Conservation (phyloP, 2,888 invertebrate genomes). For the Drosophila testacea region DNA sequence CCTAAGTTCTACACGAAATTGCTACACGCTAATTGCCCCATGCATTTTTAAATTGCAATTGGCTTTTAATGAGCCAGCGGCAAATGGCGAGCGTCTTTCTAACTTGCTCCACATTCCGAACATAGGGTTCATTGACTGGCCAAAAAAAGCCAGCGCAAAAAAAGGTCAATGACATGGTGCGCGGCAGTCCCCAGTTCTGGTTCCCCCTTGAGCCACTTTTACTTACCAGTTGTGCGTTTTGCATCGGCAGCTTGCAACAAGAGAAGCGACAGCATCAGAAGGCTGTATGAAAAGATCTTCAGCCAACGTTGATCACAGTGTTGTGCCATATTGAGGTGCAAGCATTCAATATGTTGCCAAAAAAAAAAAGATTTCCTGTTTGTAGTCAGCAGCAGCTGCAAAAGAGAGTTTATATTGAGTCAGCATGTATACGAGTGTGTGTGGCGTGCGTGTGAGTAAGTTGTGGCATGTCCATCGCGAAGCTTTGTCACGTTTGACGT, state of each 20-base stretch:
- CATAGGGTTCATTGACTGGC: constrained; percentile 65
- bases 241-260: constrained; percentile 59
- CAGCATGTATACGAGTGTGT: constrained; percentile 12
- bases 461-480: constrained; percentile 29
- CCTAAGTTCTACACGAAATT: constrained; percentile 61
- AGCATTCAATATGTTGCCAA: constrained; percentile 72
- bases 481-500: constrained; percentile 67
- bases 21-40: constrained; percentile 65
- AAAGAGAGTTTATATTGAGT: constrained; percentile 55
- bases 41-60: constrained; percentile 71
- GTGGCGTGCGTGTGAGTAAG: constrained; percentile 23
- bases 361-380: constrained; percentile 65
- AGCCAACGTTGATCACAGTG: constrained; percentile 81
- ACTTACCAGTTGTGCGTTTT: constrained; percentile 75
- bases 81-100: constrained; percentile 10
- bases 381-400: constrained; percentile 54
- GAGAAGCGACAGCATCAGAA: constrained; percentile 46
- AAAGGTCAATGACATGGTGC: constrained; percentile 61
- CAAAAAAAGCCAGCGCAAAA: constrained; percentile 32
- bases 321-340: constrained; percentile 73
- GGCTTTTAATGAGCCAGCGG: constrained; percentile 51
- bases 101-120: constrained; percentile 60
- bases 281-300: constrained; percentile 69
- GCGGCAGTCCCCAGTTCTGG: constrained; percentile 12
- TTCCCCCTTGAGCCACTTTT: neutral